Evolutionary conservation across 1,140 invertebrate genomes (phyloP), one percentile per base, ranked within the genome.

Genomic region (Carcinoscorpius rotundicauda): DNA sequence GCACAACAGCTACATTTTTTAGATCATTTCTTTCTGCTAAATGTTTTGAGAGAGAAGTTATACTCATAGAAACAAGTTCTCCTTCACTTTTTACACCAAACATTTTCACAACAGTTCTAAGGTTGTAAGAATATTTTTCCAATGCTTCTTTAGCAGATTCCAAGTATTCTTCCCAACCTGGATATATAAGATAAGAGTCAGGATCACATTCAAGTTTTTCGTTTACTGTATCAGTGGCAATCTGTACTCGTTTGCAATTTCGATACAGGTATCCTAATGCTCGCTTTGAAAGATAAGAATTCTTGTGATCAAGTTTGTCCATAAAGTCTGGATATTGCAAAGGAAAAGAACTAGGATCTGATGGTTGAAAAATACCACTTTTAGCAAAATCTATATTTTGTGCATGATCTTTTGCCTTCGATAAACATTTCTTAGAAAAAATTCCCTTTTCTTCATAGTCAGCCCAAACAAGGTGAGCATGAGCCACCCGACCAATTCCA

Each of bases 321-420:
- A 74, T 74, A 58, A 71, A 75, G 64, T 75, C 75, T 48, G 74
- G 74, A 11, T 71, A 66, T 8, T 66, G 55, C n/a, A 69, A 62
- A 29, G 69, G 68, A 51, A 69, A 63, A 51, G 73, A 70, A 6
- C 68, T 56, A 29, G 60, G 64, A 5, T 11, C 69, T 56, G 64
- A 62, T 29, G 70, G 66, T 8, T 69, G 11, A 11, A 57, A 64
- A n/a, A 61, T 63, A 6, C 74, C 74, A 11, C 71, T 74, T 51
- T 75, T 75, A 6, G 70, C 72, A 69, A 74, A 76, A 61, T 75
- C 74, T 9, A 75, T 62, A 11, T 71, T 71, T 61, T 71, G 66
- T 5, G 62, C 64, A 57, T 76, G 70, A 51, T 72, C 72, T 10
- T 66, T 58, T 11, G 73, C 74, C 50, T 75, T 64, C 29, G 61